phyloP scores from a whole-genome alignment of 1,140 invertebrate species.

The Atta colombica region DNA sequence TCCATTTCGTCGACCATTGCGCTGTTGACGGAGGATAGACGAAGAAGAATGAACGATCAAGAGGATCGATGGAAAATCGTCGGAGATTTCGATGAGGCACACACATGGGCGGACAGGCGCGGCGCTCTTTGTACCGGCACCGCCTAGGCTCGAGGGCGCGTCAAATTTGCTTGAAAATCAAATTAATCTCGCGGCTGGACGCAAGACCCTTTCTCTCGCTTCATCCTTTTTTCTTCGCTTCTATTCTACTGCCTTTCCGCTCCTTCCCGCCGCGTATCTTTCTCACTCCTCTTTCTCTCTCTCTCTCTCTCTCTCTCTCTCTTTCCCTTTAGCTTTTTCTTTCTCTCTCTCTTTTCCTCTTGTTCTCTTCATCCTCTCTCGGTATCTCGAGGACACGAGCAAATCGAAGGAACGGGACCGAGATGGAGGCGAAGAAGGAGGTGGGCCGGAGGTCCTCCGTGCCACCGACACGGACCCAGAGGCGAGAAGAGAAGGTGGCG shows the following conservation, averaged over 20 bases:
- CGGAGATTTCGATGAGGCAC: conserved; percentile 67
- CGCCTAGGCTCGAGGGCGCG: conserved; percentile 78
- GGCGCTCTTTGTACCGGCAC: conserved; percentile 76
- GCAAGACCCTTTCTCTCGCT: conserved; percentile 59
- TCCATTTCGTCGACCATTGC: conserved; percentile 8
- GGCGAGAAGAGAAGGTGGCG: conserved; percentile 84
- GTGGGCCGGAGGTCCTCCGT: conserved; percentile 75
- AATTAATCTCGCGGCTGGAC: conserved; percentile 83
- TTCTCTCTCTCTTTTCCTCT: conserved; percentile 37
- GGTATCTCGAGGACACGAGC: conserved; percentile 77
- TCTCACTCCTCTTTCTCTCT: conserved; percentile 9
- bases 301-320: neutral
- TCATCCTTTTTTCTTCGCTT: conserved; percentile 10
- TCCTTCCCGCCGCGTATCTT: neutral
- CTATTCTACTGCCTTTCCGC: neutral
- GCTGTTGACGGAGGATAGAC: conserved; percentile 46
- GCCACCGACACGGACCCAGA: conserved; percentile 78
- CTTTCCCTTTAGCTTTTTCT: neutral
- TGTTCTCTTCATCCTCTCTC: conserved; percentile 49
- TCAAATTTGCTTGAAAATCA: conserved; percentile 85
- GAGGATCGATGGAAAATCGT: conserved; percentile 51
- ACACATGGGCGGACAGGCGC: conserved; percentile 70
- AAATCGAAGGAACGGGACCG: conserved; percentile 80
- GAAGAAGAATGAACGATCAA: conserved; percentile 58
- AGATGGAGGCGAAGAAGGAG: conserved; percentile 69